Evolutionary conservation across 2,888 invertebrate genomes (phyloP).

Genomic region (Heliconius aoede): DNA sequence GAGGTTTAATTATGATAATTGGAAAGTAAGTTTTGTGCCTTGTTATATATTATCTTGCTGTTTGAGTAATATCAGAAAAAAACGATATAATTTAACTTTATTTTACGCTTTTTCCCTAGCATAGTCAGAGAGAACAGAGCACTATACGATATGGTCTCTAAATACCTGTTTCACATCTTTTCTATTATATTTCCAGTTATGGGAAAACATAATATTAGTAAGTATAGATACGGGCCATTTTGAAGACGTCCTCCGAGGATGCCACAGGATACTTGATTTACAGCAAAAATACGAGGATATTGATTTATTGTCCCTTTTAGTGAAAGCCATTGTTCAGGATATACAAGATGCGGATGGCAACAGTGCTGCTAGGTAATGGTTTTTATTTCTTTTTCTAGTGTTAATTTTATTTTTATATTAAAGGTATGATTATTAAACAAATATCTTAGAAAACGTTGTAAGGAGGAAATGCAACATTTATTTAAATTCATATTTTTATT

Average conservation of each 20-base stretch:
- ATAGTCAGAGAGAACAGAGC: no score
- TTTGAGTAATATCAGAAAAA: no score
- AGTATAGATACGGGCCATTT: slow-evolving; percentile 94
- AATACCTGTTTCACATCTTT: no score
- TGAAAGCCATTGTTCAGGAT: slow-evolving; percentile 87
- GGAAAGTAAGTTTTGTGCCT: slow-evolving; percentile 86
- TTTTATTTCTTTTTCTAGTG: not conserved
- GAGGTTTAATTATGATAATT: slow-evolving; percentile 95
- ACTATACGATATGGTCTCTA: no score
- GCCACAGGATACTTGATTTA: slow-evolving; percentile 93
- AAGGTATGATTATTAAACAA: no score
- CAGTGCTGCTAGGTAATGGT: slow-evolving; percentile 67
- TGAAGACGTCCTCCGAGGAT: slow-evolving; percentile 92
- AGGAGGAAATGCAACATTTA: no score
- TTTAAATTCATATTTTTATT: no score
- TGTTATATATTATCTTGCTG: not conserved
- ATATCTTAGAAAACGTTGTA: no score
- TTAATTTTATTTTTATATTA: no score
- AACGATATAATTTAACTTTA: no score
- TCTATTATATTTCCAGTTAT: slow-evolving; percentile 78
- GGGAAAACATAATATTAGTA: slow-evolving; percentile 97
- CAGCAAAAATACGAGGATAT: slow-evolving; percentile 90
- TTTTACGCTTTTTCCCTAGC: no score
- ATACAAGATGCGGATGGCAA: slow-evolving; percentile 85
- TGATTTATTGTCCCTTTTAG: slow-evolving; percentile 89